Percentiles rank a stretch among this genome's conserved stretches.
Conservation (phyloP, 2,113 vertebrate genomes). For the Epinephelus lanceolatus region DNA sequence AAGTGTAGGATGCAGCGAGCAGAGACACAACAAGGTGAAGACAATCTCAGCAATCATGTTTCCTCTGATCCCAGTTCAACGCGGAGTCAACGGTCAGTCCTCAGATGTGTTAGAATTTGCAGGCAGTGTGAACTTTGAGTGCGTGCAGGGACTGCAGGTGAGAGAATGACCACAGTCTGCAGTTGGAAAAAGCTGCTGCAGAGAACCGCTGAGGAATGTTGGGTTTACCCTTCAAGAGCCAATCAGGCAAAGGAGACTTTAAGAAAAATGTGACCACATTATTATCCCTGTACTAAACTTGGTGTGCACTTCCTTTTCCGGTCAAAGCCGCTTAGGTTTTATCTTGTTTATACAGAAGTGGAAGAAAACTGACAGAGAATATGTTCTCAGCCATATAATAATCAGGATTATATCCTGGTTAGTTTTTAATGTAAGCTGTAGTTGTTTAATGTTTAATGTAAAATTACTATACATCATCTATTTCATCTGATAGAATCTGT, state of each 20-base stretch:
- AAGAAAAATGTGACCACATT: slow-evolving; percentile 68
- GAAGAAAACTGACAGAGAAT: slow-evolving; percentile 1
- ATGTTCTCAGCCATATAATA: not conserved
- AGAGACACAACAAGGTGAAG: slow-evolving; percentile 69
- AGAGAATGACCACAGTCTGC: slow-evolving; percentile 54
- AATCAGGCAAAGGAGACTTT: slow-evolving; percentile 71
- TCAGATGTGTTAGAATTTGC: slow-evolving; percentile 18
- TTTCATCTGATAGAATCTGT: not conserved
- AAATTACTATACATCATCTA: not conserved
- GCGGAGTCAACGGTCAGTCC: not conserved
- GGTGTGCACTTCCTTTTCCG: slow-evolving; percentile 57
- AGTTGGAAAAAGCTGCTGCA: slow-evolving; percentile 59
- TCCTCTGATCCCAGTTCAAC: slow-evolving; percentile 37
- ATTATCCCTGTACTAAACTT: slow-evolving; percentile 67
- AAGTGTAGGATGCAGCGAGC: slow-evolving; percentile 55
- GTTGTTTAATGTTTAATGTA: no score
- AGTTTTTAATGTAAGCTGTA: not conserved
- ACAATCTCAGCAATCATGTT: slow-evolving; percentile 75
- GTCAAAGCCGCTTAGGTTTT: slow-evolving; percentile 62
- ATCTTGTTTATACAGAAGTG: slow-evolving; percentile 42
- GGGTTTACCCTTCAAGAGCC: slow-evolving; percentile 71
- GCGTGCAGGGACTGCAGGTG: slow-evolving; percentile 53
- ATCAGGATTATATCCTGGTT: not conserved
- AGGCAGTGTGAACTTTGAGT: slow-evolving; percentile 35
- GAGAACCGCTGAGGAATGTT: slow-evolving; percentile 67